Conservation (phyloP, 2,888 invertebrate species). For the Calameuta idolon region DNA sequence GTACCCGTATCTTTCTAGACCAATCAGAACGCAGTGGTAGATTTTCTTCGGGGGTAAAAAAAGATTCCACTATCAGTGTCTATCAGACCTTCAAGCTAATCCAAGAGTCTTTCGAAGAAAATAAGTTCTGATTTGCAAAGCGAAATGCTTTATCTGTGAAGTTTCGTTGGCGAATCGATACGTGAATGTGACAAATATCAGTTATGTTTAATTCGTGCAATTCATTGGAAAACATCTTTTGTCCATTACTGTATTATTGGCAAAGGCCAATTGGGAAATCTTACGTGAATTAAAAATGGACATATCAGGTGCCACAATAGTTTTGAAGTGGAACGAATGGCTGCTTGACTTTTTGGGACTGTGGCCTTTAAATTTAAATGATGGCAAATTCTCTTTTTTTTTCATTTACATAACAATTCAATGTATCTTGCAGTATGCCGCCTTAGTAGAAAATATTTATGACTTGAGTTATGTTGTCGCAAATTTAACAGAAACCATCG, state of each 20-base stretch:
- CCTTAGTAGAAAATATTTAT: neutral
- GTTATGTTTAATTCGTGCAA: neutral
- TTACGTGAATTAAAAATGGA: neutral
- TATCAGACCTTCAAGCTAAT: neutral
- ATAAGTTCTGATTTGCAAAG: neutral
- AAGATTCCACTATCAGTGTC: neutral
- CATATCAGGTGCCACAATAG: neutral
- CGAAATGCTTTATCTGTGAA: neutral
- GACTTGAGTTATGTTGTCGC: neutral
- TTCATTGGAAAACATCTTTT: neutral
- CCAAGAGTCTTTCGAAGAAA: neutral
- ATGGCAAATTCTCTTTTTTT: neutral
- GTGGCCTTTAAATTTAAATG: neutral
- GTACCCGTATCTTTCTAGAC: neutral
- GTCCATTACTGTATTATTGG: neutral
- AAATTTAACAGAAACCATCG: neutral
- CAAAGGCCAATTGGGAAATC: neutral
- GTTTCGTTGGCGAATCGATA: neutral
- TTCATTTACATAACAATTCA: neutral
- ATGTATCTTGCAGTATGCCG: neutral
- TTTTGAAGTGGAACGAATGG: conserved; percentile 1
- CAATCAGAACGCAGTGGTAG: neutral
- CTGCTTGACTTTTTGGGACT: neutral
- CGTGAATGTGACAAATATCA: neutral
- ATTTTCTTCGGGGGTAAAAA: neutral